Evolutionary conservation across 2,797 vertebrate species (phyloP).

Genomic region (Paratrypauchen microcephalus): DNA sequence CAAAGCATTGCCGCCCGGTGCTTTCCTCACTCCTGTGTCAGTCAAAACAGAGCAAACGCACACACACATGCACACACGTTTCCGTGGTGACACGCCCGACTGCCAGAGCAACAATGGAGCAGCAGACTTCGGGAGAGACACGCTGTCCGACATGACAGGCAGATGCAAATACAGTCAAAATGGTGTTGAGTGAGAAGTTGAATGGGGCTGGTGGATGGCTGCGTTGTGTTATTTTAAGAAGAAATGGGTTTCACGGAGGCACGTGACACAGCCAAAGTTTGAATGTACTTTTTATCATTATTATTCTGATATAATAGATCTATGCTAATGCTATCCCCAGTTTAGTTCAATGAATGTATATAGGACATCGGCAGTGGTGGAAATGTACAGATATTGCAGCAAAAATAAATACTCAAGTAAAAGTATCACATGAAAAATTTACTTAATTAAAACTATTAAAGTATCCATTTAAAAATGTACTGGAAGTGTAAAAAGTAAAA

Average conservation of each 20-base stretch:
- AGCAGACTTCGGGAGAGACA: background rate
- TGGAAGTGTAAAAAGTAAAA: no score
- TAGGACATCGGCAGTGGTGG: no score
- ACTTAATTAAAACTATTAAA: no score
- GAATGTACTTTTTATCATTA: no score
- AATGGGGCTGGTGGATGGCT: background rate
- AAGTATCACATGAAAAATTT: no score
- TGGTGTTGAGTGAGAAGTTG: background rate
- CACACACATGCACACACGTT: conserved; percentile 1
- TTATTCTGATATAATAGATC: no score
- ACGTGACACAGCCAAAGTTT: background rate
- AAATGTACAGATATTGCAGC: no score
- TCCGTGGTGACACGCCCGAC: conserved; percentile 53
- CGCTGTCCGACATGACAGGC: conserved; percentile 6
- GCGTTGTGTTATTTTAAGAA: background rate
- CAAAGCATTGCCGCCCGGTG: conserved; percentile 77
- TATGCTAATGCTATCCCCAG: no score
- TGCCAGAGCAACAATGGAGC: conserved; percentile 35
- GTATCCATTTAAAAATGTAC: no score
- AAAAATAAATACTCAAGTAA: no score
- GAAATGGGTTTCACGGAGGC: background rate
- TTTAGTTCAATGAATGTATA: no score
- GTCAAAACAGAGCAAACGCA: conserved; percentile 58
- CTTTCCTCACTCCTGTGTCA: conserved; percentile 73
- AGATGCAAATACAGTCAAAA: background rate